Base-by-base conservation (phyloP, 1,140 invertebrate species). In the Harpegnathos saltator region DNA sequence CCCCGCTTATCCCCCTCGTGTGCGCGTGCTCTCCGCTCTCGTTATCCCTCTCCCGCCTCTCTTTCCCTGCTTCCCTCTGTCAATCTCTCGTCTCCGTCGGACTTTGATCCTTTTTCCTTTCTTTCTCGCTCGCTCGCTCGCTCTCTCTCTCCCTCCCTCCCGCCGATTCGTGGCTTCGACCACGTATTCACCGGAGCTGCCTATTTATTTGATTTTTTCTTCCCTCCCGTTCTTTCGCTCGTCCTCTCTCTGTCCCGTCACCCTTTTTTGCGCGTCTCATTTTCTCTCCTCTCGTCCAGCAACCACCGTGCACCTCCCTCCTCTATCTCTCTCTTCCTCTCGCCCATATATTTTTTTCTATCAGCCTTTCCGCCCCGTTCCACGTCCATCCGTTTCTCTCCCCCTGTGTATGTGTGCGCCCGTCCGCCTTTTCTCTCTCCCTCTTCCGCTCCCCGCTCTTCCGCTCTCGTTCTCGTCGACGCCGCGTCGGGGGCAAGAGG, bases 121-220 rank as follows among this genome's bases (percentile, higher is more conserved):
- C 38, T 24, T 1, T 38, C 24, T 52, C 77, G 50, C 29, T n/a
- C n/a, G n/a, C n/a, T n/a, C n/a, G n/a, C n/a, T n/a, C n/a, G n/a
- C n/a, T n/a, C n/a, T n/a, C n/a, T n/a, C n/a, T n/a, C n/a, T n/a
- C n/a, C n/a, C n/a, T n/a, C n/a, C n/a, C n/a, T n/a, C n/a, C n/a
- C n/a, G n/a, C n/a, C n/a, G n/a, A n/a, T n/a, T n/a, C n/a, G n/a
- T n/a, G n/a, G 65, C 74, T 68, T 50, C 62, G 29, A 78, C 62
- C 50, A 54, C 63, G 65, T 71, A 69, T 71, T 71, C 65, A 54
- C 54, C 65, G 33, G 24, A 58, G 50, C 26, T 44, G 69, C 33
- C 66, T 73, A 71, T 73, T 82, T 85, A 66, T 82, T 85, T 75
- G 83, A 80, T 82, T 87, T 83, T 85, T 85, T 87, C 71, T 75